phyloP scores from a whole-genome alignment of 2,797 vertebrate genomes.

The Linurgus olivaceus region DNA sequence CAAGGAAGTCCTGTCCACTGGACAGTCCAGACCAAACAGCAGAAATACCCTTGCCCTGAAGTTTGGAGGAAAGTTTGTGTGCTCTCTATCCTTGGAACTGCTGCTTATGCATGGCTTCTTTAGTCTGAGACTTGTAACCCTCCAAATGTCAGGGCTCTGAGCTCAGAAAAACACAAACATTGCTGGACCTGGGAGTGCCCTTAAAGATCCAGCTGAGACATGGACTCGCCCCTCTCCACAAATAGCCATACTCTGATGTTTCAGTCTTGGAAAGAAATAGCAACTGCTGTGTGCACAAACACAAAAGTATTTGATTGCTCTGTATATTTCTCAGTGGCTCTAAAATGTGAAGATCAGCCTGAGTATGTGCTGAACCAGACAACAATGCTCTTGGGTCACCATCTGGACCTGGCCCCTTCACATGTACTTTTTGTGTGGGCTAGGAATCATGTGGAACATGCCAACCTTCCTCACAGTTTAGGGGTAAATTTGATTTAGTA shows the following conservation, averaged over 20 bases:
- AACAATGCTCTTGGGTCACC: not conserved
- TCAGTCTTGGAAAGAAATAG: not conserved
- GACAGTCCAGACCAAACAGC: not conserved
- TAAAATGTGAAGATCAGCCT: not conserved
- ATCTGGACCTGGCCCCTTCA: not conserved
- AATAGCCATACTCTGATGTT: not conserved
- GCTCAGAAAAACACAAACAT: not conserved
- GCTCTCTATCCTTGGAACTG: not conserved
- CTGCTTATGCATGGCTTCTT: not conserved
- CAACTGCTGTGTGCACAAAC: not conserved
- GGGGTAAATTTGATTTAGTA: not conserved
- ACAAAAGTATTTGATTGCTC: not conserved
- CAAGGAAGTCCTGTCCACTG: not conserved
- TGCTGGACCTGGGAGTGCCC: not conserved
- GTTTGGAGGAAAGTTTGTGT: not conserved
- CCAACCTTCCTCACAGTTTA: not conserved
- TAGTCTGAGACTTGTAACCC: not conserved
- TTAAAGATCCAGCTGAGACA: not conserved
- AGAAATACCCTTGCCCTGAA: not conserved
- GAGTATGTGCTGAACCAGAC: not conserved
- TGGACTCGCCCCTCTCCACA: not conserved
- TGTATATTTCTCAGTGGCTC: not conserved
- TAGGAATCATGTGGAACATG: fast-evolving
- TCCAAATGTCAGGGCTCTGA: not conserved
- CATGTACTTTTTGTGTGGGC: not conserved